Evolutionary conservation across 2,113 vertebrate species (phyloP).

Genomic region (Triplophysa dalaica): DNA sequence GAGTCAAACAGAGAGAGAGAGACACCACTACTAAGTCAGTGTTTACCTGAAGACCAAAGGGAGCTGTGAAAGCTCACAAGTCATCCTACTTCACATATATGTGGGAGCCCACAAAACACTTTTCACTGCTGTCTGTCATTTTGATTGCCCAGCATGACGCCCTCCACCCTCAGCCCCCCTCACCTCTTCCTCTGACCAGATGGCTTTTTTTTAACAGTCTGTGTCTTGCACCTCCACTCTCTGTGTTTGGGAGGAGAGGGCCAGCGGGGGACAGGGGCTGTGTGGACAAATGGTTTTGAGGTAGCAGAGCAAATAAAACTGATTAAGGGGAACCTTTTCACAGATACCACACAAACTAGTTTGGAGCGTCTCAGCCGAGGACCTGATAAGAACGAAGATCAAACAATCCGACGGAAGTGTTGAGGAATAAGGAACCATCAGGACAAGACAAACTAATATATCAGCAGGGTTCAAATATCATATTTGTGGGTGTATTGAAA

Average conservation of each 20-base stretch:
- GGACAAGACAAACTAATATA: neutral
- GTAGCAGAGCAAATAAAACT: conserved; percentile 79
- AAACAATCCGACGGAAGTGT: conserved; percentile 48
- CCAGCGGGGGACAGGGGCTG: conserved; percentile 62
- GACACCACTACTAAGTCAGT: conserved; percentile 74
- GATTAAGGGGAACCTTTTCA: conserved; percentile 78
- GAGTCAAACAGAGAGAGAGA: conserved; percentile 39
- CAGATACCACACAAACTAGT: conserved; percentile 75
- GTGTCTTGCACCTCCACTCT: conserved; percentile 92
- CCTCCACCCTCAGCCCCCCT: conserved; percentile 70
- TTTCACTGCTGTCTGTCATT: conserved; percentile 94
- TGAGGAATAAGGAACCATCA: conserved; percentile 22
- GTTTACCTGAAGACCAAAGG: conserved; percentile 86
- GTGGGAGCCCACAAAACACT: conserved; percentile 95
- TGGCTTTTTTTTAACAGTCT: conserved; percentile 95
- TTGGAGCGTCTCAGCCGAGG: conserved; percentile 62
- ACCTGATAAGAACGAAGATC: conserved; percentile 38
- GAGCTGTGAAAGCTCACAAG: conserved; percentile 91
- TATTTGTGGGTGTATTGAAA: neutral
- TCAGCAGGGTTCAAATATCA: neutral
- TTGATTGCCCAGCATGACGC: conserved; percentile 91
- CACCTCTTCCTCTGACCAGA: conserved; percentile 78
- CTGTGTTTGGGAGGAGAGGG: conserved; percentile 77
- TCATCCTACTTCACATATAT: conserved; percentile 95
- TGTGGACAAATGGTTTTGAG: conserved; percentile 93